Evolutionary conservation across 2,797 vertebrate species (phyloP).

Genomic region (Oceanodroma leucorhoa): DNA sequence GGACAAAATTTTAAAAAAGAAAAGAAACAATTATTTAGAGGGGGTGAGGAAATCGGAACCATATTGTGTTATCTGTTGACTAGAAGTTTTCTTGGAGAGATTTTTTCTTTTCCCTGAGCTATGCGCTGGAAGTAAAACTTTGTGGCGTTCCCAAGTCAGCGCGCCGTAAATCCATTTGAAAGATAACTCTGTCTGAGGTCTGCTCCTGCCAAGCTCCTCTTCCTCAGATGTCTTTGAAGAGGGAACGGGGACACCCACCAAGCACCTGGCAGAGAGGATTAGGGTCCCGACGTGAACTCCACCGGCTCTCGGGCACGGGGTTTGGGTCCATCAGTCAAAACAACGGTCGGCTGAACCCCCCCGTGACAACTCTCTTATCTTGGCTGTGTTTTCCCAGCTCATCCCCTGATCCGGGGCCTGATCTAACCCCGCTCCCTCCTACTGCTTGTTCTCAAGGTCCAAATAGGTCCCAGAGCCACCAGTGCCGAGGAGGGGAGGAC

Average conservation of each 20-base stretch:
- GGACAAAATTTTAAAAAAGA: not conserved
- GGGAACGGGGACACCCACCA: not conserved
- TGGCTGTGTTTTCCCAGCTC: not conserved
- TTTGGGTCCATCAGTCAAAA: not conserved
- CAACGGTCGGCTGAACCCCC: not conserved
- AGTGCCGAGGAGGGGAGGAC: not conserved
- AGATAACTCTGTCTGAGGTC: not conserved
- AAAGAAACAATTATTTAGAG: not conserved
- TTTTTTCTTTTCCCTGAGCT: not conserved
- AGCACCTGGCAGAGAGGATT: not conserved
- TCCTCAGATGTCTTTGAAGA: not conserved
- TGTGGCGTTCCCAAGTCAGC: not conserved
- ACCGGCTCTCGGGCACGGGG: fast-evolving
- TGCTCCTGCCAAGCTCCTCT: not conserved
- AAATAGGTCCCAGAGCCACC: not conserved
- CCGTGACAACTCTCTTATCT: not conserved
- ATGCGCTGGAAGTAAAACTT: not conserved
- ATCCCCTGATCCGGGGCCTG: not conserved
- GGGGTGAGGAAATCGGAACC: constrained; percentile 30
- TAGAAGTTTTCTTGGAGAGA: not conserved
- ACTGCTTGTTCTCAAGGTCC: not conserved
- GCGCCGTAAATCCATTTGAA: fast-evolving
- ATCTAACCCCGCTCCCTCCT: not conserved
- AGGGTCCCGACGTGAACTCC: not conserved
- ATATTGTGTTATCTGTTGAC: constrained; percentile 15